Evolutionary conservation across 2,113 vertebrate genomes (phyloP), one percentile per base, ranked within the genome.

Genomic region (Leuciscus idus): DNA sequence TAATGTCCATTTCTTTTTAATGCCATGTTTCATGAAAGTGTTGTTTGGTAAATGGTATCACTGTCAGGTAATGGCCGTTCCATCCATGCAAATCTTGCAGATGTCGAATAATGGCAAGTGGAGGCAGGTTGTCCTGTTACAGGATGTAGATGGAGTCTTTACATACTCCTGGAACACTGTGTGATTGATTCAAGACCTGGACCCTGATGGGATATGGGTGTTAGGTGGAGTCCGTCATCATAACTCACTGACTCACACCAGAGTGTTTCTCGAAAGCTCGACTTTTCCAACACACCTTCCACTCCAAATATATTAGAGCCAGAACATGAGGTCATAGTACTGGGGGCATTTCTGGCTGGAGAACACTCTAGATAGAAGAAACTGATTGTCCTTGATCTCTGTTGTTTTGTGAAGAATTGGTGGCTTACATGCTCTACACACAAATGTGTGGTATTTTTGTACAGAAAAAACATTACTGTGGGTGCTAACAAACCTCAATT

Each of bases 321-420:
- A 86, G 86, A 75, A 11, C 26, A 85, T 87, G 88, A 87, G 15
- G 55, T 83, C 79, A 89, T 79, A 78, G 77, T 26, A 33, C 30
- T 68, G 77, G 72, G 72, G 57, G 70, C 57, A 64, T 11, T 23
- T 57, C 33, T 39, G 46, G 77, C 61, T 57, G 55, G 26, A 46
- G 64, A 86, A 70, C 28, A 15, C 30, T 55, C 10, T 70, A 46
- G 17, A 57, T 70, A 46, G 17, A 57, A 39, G n/a, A 80, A 84
- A 46, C 55, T 64, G 43, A 68, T 81, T 74, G 50, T 83, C 30
- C 33, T 61, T 59, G 52, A 77, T 70, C 39, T 36, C 26, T 84
- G 68, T n/a, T 84, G 2, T 79, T 23, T 59, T 28, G n/a, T 28
- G 8, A 52, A 52, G n/a, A 52, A 30, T 55, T 30, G 6, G 13